Conservation (phyloP, 2,797 vertebrate genomes). For the Tympanoctomys barrerae region DNA sequence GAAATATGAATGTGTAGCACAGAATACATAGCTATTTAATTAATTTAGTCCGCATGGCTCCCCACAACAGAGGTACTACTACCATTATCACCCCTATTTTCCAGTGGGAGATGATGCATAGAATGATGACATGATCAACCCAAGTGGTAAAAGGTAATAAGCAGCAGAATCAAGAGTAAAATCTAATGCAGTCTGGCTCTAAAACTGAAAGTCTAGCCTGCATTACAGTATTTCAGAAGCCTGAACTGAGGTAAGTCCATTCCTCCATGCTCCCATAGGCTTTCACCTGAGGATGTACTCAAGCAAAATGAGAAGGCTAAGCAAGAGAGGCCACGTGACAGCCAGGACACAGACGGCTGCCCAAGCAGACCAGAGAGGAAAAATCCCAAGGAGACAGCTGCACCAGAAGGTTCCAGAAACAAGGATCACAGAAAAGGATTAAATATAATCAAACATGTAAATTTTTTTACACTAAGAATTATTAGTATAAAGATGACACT, state of each 20-base stretch:
- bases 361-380: neutral
- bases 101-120: neutral
- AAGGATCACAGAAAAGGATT: neutral
- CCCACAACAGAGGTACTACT: neutral
- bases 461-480: slow-evolving; percentile 4
- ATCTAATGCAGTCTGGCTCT: neutral
- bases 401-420: neutral
- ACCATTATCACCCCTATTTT: neutral
- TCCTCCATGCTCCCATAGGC: neutral
- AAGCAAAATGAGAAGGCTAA: neutral
- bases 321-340: neutral
- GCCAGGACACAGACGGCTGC: neutral
- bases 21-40: neutral
- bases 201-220: neutral
- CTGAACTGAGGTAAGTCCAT: neutral
- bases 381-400: neutral
- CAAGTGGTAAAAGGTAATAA: neutral
- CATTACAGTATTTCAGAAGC: slow-evolving; percentile 7
- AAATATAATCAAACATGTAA: too few relatives aligned
- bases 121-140: neutral
- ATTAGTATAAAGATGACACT: neutral
- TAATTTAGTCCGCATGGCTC: neutral
- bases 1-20: neutral
- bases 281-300: neutral
- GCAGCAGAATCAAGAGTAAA: slow-evolving; percentile 6